Evolutionary conservation across 2,113 vertebrate genomes (phyloP).

Genomic region (Saguinus imperator): DNA sequence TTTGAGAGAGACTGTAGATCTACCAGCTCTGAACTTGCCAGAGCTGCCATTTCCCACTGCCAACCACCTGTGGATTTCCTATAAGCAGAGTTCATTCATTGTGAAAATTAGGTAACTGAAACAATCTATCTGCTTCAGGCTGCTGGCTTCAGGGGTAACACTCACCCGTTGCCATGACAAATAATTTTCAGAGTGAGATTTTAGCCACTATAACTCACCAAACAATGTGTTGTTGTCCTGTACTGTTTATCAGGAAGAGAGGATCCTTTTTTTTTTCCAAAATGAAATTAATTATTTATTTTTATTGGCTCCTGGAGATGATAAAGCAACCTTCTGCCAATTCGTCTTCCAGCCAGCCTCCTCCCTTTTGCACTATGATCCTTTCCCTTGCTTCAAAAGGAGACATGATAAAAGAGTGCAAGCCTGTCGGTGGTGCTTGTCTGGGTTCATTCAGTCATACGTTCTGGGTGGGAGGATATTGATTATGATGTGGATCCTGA

Average conservation of each 20-base stretch:
- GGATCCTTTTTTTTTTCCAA: not conserved
- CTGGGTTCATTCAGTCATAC: not conserved
- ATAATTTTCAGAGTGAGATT: slow-evolving; percentile 72
- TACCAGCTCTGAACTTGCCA: slow-evolving; percentile 52
- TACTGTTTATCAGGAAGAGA: slow-evolving; percentile 63
- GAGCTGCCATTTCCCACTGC: slow-evolving; percentile 76
- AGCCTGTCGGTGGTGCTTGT: not conserved
- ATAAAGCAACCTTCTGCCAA: not conserved
- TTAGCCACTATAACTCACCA: slow-evolving; percentile 69
- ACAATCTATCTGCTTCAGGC: slow-evolving; percentile 78
- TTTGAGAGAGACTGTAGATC: slow-evolving; percentile 77
- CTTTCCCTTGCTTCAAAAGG: not conserved
- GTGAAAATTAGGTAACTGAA: slow-evolving; percentile 84
- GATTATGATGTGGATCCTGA: slow-evolving; percentile 34
- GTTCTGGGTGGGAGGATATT: not conserved
- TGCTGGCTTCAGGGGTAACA: slow-evolving; percentile 71
- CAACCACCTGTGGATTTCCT: slow-evolving; percentile 83
- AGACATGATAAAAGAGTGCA: not conserved
- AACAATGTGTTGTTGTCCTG: slow-evolving; percentile 35
- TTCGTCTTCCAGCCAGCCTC: slow-evolving; percentile 41
- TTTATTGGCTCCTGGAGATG: slow-evolving; percentile 59
- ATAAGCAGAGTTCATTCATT: slow-evolving; percentile 82
- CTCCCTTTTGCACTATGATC: not conserved
- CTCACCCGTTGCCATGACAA: slow-evolving; percentile 69
- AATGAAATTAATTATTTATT: not conserved